Percentiles rank a stretch among this genome's conserved stretches.
Evolutionary conservation across 2,888 invertebrate genomes (phyloP).

Genomic region (Andrena fulva): DNA sequence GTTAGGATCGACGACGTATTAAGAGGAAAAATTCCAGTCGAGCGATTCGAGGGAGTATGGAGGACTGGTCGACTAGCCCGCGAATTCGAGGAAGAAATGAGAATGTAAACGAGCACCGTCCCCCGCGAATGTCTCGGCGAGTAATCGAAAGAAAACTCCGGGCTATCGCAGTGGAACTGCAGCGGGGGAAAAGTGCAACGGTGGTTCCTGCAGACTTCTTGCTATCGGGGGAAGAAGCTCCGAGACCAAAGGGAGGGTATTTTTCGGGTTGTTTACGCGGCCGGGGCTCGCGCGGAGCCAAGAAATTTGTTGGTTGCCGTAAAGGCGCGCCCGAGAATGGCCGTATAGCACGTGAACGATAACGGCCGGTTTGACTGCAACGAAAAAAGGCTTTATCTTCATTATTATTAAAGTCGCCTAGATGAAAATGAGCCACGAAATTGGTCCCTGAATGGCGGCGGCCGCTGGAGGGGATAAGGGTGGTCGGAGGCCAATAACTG

Average conservation of each 20-base stretch:
- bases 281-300: neutral
- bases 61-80: neutral
- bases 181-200: neutral
- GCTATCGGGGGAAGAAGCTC: neutral
- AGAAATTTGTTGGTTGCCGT: constrained; percentile 24
- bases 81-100: neutral
- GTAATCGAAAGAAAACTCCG: neutral
- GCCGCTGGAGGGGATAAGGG: constrained; percentile 7
- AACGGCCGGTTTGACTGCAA: constrained; percentile 46
- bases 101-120: constrained; percentile 7
- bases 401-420: constrained; percentile 72
- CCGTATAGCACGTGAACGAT: constrained; percentile 50
- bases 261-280: constrained; percentile 39
- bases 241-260: constrained; percentile 3
- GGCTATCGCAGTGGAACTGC: neutral
- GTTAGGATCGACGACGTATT: neutral
- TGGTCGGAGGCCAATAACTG: constrained; percentile 67
- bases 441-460: constrained; percentile 72
- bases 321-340: constrained; percentile 10
- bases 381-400: constrained; percentile 67
- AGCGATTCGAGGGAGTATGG: neutral
- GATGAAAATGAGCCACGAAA: constrained; percentile 75
- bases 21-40: too few species aligned
- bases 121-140: too few species aligned
- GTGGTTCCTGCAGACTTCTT: neutral